A percentile compares a stretch with the other conserved stretches of the same genome.
Evolutionary conservation across 2,888 invertebrate genomes (phyloP).

Genomic region (Microdon myrmicae): DNA sequence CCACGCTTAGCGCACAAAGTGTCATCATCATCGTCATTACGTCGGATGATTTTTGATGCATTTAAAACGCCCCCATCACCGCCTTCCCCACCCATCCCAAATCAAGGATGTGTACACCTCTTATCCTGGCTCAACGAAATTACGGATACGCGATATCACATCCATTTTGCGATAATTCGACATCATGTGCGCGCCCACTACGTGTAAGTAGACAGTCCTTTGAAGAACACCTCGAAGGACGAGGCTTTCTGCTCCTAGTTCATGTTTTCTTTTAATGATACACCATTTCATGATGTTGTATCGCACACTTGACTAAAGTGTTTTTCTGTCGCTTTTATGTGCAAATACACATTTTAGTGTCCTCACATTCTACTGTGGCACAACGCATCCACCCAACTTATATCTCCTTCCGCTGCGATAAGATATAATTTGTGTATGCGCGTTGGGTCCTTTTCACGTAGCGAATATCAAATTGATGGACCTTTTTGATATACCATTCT

Average conservation of each 20-base stretch:
- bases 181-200: slow-evolving; percentile 14
- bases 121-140: slow-evolving; percentile 47
- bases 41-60: slow-evolving; percentile 50
- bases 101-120: slow-evolving; percentile 8
- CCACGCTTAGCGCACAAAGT: slow-evolving; percentile 22
- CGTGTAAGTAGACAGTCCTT: no score
- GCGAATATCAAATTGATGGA: slow-evolving; percentile 47
- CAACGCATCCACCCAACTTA: slow-evolving; percentile 32
- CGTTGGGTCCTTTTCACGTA: slow-evolving; percentile 41
- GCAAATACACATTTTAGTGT: slow-evolving; percentile 35
- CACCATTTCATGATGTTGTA: slow-evolving; percentile 26
- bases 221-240: not conserved
- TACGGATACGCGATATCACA: slow-evolving; percentile 49
- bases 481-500: slow-evolving; percentile 43
- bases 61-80: slow-evolving; percentile 38
- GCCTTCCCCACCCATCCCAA: slow-evolving; percentile 18
- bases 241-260: slow-evolving; percentile 37
- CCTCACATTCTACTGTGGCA: slow-evolving; percentile 16
- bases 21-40: slow-evolving; percentile 51
- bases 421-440: slow-evolving; percentile 37
- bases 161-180: slow-evolving; percentile 49
- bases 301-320: slow-evolving; percentile 19
- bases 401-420: slow-evolving; percentile 44
- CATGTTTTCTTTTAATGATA: slow-evolving; percentile 47
- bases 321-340: slow-evolving; percentile 27